phyloP scores from a whole-genome alignment of 2,888 invertebrate species.

The Eupithecia subfuscata region DNA sequence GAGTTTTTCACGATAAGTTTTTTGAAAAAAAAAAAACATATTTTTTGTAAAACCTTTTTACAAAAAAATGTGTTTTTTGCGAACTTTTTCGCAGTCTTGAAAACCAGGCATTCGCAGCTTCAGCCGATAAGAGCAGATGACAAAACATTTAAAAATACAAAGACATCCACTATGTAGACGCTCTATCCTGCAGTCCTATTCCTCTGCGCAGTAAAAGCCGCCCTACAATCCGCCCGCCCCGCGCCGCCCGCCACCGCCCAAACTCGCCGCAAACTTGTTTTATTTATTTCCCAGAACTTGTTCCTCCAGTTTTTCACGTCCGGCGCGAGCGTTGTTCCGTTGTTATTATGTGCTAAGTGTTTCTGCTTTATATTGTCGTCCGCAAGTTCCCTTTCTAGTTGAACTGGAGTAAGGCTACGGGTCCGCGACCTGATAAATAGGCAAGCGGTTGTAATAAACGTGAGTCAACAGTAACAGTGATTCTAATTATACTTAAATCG shows the following conservation, averaged over 20 bases:
- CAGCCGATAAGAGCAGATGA: too few species aligned
- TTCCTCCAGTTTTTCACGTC: slow-evolving; percentile 16
- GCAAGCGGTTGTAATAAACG: neutral
- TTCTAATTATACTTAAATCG: neutral
- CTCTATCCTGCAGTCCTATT: neutral
- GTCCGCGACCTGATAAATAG: neutral
- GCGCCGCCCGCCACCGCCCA: neutral
- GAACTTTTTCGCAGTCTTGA: too few species aligned
- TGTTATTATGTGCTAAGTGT: slow-evolving; percentile 30
- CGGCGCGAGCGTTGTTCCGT: neutral
- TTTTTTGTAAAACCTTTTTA: too few species aligned
- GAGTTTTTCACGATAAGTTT: too few species aligned
- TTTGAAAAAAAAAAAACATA: too few species aligned
- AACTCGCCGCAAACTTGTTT: slow-evolving; percentile 16
- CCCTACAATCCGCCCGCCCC: neutral
- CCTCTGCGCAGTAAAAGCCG: neutral
- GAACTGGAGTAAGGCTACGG: neutral
- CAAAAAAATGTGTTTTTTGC: too few species aligned
- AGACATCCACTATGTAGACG: too few species aligned
- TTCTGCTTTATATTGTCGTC: slow-evolving; percentile 19
- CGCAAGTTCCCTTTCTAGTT: neutral
- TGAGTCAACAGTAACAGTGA: neutral
- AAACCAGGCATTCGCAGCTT: too few species aligned
- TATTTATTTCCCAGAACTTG: slow-evolving; percentile 26
- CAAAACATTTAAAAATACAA: too few species aligned